Evolutionary conservation across 2,888 invertebrate genomes (phyloP).

Genomic region (Eupithecia centaureata): DNA sequence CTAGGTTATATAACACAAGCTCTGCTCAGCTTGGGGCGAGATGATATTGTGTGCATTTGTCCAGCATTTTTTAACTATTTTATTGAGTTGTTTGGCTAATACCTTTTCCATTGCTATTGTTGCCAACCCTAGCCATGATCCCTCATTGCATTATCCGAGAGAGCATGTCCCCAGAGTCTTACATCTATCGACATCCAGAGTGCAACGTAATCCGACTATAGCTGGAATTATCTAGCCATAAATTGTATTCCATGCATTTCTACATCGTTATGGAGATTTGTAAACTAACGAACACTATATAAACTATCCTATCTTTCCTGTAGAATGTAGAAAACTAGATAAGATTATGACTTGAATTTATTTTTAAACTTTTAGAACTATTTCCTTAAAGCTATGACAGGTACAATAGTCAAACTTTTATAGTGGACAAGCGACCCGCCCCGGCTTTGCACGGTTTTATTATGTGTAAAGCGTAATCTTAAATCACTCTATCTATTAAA

Average conservation of each 20-base stretch:
- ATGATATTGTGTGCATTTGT: too few relatives aligned
- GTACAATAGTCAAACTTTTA: too few relatives aligned
- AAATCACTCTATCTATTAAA: too few relatives aligned
- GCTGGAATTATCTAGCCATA: slow-evolving; percentile 6
- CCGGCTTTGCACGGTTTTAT: too few relatives aligned
- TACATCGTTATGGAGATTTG: background rate
- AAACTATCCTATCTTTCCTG: background rate
- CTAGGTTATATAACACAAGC: too few relatives aligned
- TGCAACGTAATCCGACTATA: slow-evolving; percentile 17
- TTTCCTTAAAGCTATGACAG: too few relatives aligned
- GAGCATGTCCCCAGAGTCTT: slow-evolving; percentile 8
- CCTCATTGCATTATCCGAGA: slow-evolving; percentile 17
- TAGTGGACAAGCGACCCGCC: too few relatives aligned
- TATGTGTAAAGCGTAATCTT: too few relatives aligned
- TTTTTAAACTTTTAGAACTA: background rate
- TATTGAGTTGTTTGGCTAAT: too few relatives aligned
- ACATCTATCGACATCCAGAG: slow-evolving; percentile 6
- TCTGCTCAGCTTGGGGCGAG: too few relatives aligned
- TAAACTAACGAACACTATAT: background rate
- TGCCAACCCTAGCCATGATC: slow-evolving; percentile 17
- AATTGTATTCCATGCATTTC: slow-evolving; percentile 11
- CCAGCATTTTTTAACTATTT: too few relatives aligned
- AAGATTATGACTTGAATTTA: background rate
- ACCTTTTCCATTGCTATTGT: background rate
- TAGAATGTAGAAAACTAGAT: background rate